A percentile compares a stretch with the other conserved stretches of the same genome.
Evolutionary conservation across 2,797 vertebrate genomes (phyloP).

Genomic region (Eurystomus glaucurus): DNA sequence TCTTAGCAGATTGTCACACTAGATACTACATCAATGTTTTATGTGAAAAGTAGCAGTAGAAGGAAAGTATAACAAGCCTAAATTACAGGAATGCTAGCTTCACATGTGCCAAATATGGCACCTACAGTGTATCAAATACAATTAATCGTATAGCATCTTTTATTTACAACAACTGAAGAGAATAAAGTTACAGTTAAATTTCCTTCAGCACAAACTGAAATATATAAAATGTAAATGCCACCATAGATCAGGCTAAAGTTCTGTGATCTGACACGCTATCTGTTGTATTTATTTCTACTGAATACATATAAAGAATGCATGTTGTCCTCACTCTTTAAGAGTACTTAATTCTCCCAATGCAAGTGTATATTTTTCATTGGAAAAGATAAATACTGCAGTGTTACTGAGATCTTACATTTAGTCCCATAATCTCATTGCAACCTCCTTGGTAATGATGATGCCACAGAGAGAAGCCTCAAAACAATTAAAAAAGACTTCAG

Average conservation of each 20-base stretch:
- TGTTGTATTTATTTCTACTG: slow-evolving; percentile 1
- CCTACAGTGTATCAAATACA: background rate
- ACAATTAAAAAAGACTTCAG: too few species aligned
- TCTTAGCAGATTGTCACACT: background rate
- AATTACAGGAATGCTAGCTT: background rate
- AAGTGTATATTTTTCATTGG: background rate
- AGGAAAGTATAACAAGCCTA: background rate
- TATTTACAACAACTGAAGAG: background rate
- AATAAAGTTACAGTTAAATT: background rate
- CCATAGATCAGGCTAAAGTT: background rate
- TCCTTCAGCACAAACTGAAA: background rate
- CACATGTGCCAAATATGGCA: background rate
- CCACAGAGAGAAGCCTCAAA: too few species aligned
- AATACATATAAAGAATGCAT: background rate
- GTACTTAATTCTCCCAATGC: background rate
- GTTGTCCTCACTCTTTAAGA: background rate
- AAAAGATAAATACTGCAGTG: background rate
- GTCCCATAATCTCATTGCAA: background rate
- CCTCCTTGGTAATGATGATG: too few species aligned
- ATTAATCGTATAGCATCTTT: background rate
- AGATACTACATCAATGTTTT: background rate
- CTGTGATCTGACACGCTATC: background rate
- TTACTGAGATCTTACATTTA: background rate
- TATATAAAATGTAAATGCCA: background rate
- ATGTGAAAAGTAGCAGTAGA: background rate